Percentiles rank a stretch among this genome's conserved stretches.
phyloP scores from a whole-genome alignment of 2,888 invertebrate genomes.

The Petrolisthes manimaculis region DNA sequence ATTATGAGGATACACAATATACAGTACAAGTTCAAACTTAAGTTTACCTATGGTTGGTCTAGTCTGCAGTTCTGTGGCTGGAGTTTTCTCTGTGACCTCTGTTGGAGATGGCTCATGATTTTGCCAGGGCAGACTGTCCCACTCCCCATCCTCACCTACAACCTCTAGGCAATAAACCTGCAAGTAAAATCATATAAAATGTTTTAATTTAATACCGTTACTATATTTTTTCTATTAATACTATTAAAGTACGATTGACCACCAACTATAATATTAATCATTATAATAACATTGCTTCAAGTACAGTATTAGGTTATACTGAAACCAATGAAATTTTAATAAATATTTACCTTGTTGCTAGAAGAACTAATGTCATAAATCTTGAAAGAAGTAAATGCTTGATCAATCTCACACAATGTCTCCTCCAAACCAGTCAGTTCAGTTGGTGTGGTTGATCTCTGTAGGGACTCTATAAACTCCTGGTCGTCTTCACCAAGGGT shows the following conservation, averaged over 20 bases:
- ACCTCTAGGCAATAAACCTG: conserved; percentile 48
- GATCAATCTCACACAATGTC: conserved; percentile 51
- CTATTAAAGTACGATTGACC: too few species aligned
- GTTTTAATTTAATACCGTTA: too few species aligned
- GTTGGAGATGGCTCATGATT: conserved; percentile 46
- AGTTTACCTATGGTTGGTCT: conserved; percentile 52
- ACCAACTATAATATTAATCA: too few species aligned
- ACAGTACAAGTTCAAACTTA: too few species aligned
- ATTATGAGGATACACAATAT: too few species aligned
- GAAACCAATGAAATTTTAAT: conserved; percentile 1
- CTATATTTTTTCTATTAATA: too few species aligned
- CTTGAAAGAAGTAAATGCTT: conserved; percentile 51
- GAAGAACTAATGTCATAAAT: conserved; percentile 44
- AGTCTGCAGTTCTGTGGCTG: conserved; percentile 28
- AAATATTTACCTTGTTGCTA: conserved; percentile 39
- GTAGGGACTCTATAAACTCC: conserved; percentile 38
- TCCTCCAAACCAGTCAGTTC: conserved; percentile 47
- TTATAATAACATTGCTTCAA: too few species aligned
- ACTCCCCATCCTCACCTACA: conserved; percentile 36
- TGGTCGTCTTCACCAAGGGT: conserved; percentile 29
- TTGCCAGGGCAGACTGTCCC: conserved; percentile 44
- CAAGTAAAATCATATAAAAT: background rate
- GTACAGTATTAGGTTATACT: background rate
- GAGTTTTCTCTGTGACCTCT: conserved; percentile 36
- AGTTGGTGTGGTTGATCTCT: conserved; percentile 47